Percentiles rank a stretch among this genome's conserved stretches.
These are phyloP conservation scores for Heteropelma amictum DNA, from an alignment of 2,888 invertebrate genomes.

Conservation along the genomic window DNA sequence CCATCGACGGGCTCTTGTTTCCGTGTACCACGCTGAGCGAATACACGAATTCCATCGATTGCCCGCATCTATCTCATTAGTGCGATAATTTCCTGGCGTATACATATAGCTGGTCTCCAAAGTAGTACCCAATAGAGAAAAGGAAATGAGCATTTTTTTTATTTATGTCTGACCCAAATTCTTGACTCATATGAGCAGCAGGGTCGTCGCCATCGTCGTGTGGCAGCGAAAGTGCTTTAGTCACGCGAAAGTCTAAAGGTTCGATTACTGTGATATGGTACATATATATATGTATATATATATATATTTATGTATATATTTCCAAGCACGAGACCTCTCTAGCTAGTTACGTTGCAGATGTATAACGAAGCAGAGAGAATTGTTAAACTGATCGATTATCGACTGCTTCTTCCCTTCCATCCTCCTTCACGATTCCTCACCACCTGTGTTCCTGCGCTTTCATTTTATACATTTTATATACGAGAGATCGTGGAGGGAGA, in stretches of 20 bases:
- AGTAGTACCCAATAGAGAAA: background rate
- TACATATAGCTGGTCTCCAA: background rate
- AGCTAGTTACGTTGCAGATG: background rate
- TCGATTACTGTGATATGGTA: slow-evolving; percentile 47
- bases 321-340: background rate
- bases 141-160: background rate
- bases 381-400: slow-evolving; percentile 43
- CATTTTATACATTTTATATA: background rate
- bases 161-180: slow-evolving; percentile 49
- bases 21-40: no score
- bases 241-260: slow-evolving; percentile 54
- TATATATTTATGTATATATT: no score
- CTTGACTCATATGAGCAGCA: slow-evolving; percentile 1
- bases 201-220: slow-evolving; percentile 28
- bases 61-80: background rate
- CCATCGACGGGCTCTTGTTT: no score
- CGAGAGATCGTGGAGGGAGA: background rate
- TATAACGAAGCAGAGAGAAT: background rate
- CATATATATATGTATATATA: no score
- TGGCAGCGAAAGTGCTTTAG: slow-evolving; percentile 40
- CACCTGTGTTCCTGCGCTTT: slow-evolving; percentile 28
- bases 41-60: background rate
- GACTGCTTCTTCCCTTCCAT: background rate
- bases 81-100: slow-evolving; percentile 7
- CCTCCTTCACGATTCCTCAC: background rate